Base-by-base conservation (phyloP, 2,113 vertebrate species). In the Acrocephalus arundinaceus region DNA sequence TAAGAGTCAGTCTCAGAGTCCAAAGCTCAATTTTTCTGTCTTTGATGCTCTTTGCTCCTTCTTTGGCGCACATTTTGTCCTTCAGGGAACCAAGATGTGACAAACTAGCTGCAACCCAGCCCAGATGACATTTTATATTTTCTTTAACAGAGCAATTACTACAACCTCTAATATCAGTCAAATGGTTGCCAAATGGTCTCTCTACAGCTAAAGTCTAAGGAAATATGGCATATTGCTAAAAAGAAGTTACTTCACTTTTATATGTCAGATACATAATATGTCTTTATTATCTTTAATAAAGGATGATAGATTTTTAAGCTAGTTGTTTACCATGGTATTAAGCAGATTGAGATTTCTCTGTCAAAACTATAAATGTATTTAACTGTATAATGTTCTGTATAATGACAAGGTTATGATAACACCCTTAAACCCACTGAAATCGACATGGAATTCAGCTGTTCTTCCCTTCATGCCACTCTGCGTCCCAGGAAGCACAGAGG, bases 281-380 rank as follows among this genome's bases (percentile, higher is more conserved):
- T 35, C 35, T 35, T 35, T 35, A 35, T 35, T 35, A 35, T 93
- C 51, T 92, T 90, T 92, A 86, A 86, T 88, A 90, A 94, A 92
- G 43, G 28, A 66, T 82, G 70, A 82, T 76, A 79, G 78, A 82
- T 93, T 76, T 93, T 88, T 76, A 90, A 87, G 71, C 41, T 88
- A 62, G 46, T 12, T 94, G 85, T 92, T 95, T 97, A 83, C 46
- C 35, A 45, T 35, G 19, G 33, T 62, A 62, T 93, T 90, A 94
- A 67, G 39, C 23, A 93, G 76, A 59, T 21, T 74, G 85, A 90
- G 57, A 59, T 81, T 80, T 71, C 70, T 94, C 72, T 89, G 91
- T 94, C 93, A 88, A 89, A 94, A 81, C 14, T 48, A 54, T 87
- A 48, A 81, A 66, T n/a, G n/a, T 81, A 84, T 89, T 90, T 86